These are phyloP conservation scores for Oasisia sp. DNA, from an alignment of 2,888 invertebrate species.

Conservation along the genomic window DNA sequence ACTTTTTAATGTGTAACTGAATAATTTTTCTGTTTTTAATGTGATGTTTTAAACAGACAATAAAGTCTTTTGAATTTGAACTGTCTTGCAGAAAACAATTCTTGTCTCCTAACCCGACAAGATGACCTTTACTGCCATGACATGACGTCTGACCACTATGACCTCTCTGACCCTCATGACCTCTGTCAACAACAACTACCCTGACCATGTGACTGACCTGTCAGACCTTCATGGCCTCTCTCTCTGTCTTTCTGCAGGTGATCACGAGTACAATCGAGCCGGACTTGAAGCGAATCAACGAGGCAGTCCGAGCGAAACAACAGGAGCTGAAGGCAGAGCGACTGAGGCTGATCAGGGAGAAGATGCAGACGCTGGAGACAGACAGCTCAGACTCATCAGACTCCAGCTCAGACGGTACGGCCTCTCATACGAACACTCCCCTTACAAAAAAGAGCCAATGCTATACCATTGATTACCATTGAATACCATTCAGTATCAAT, in stretches of 20 bases:
- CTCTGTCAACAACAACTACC: no score
- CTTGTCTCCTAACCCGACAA: not conserved
- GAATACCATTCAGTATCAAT: no score
- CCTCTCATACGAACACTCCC: not conserved
- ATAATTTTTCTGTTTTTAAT: no score
- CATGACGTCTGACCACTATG: no score
- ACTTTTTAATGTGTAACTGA: no score
- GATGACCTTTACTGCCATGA: not conserved
- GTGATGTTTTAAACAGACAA: not conserved
- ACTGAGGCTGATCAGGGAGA: conserved; percentile 66
- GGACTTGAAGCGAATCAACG: conserved; percentile 66
- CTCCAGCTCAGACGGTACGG: not conserved
- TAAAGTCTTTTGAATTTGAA: no score
- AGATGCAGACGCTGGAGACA: conserved; percentile 46
- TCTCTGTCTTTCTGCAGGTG: conserved; percentile 57
- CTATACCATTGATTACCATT: no score
- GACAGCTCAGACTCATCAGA: not conserved
- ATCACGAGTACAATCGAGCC: conserved; percentile 68
- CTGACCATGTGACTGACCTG: no score
- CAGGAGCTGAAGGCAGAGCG: conserved; percentile 67
- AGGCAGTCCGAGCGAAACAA: conserved; percentile 64
- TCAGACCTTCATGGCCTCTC: no score
- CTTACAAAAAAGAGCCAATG: no score
- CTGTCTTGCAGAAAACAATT: no score
- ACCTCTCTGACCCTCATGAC: no score